phyloP scores from a whole-genome alignment of 2,888 invertebrate species.

The Clepsis dumicolana region DNA sequence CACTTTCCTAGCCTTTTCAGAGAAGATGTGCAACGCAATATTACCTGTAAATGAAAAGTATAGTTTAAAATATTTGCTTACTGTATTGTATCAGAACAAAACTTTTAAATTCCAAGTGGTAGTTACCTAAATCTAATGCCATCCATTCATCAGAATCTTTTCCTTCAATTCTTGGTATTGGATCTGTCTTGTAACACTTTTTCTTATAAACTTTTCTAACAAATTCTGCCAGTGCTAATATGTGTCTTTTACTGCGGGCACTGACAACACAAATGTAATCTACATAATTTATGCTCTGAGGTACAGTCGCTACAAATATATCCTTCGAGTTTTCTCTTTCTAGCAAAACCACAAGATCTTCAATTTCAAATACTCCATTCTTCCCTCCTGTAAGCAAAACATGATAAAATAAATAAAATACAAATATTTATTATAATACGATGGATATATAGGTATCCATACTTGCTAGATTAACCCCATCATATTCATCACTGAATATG shows the following conservation, averaged over 20 bases:
- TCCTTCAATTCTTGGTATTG: conserved; percentile 92
- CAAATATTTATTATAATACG: not conserved
- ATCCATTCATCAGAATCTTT: conserved; percentile 92
- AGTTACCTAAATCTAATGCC: conserved; percentile 94
- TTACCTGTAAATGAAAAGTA: conserved; percentile 89
- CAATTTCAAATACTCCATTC: conserved; percentile 95
- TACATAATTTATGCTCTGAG: conserved; percentile 91
- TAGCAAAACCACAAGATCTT: conserved; percentile 92
- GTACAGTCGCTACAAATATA: conserved; percentile 93
- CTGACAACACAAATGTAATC: conserved; percentile 94
- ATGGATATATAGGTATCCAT: conserved; percentile 53
- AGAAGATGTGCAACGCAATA: conserved; percentile 96
- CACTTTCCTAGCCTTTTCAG: conserved; percentile 87
- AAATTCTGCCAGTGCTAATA: conserved; percentile 91
- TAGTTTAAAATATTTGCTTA: conserved; percentile 15
- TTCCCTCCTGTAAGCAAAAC: conserved; percentile 89
- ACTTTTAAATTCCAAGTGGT: not conserved
- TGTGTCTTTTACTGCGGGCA: conserved; percentile 90
- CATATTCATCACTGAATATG: conserved; percentile 86
- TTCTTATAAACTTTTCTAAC: conserved; percentile 91
- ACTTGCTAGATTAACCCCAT: conserved; percentile 87
- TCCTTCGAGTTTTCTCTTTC: conserved; percentile 92
- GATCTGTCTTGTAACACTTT: conserved; percentile 88
- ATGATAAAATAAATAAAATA: not conserved
- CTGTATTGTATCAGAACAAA: too few relatives aligned